Base-by-base conservation (phyloP, 2,888 invertebrate species). In the Drosophila nigricruria region DNA sequence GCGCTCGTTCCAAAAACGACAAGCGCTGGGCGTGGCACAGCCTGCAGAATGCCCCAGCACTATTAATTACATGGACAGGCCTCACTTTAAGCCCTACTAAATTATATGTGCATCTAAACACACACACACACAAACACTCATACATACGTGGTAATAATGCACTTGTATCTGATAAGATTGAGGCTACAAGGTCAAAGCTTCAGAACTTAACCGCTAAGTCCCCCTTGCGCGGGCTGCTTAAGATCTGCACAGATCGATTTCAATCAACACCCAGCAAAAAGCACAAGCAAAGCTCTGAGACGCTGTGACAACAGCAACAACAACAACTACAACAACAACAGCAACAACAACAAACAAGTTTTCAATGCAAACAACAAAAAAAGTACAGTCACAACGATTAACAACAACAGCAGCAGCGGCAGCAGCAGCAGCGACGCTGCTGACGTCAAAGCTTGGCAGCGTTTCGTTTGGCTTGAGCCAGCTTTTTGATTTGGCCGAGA, bases 401-500 rank as follows among this genome's bases (percentile, higher is more conserved):
- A 81, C 86, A 79, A 79, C 74, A 83, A 77, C 74, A 81, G 43
- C 50, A 49, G 42, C 53, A 47, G 52, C 60, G 47, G 53, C 45
- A 25, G 25, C 64, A 53, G 23, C 42, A 40, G 52, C 64, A 40
- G 61, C 52, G 27, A 14, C 42, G 65, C 65, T 62, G 66, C 61
- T 60, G 62, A 84, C 82, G 88, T 82, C 80, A 85, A 85, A 62
- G 62, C 56, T 62, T 65, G 68, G 77, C 71, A 76, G 59, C 63
- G 77, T 40, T 71, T 68, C 60, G 77, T 73, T 73, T 57, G 81
- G 81, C 69, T 73, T 70, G 73, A 71, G 77, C 64, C 82, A 82
- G 84, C 88, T 76, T 88, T 74, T 88, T 84, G 89, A 84, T 89
- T 84, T 87, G 87, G 54, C 69, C 65, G 79, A 84, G 84, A 84